Base-by-base conservation (phyloP, 2,113 vertebrate genomes). In the Rattus norvegicus region DNA sequence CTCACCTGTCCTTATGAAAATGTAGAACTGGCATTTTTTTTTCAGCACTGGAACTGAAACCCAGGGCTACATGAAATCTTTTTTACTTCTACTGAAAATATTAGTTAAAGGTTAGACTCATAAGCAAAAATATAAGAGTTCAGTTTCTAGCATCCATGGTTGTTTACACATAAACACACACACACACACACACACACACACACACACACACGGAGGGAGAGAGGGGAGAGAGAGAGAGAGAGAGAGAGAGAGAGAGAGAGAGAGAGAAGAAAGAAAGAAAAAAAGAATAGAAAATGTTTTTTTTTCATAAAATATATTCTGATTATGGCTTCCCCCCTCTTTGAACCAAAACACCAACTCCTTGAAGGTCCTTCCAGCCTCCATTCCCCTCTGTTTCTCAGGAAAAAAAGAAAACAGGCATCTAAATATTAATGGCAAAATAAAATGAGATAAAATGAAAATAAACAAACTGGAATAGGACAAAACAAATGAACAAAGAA, bases 1-100 rank as follows among this genome's bases (percentile, higher is more conserved):
- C 20, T 84, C 63, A 88, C 49, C n/a, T 92, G 49, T 88, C 28
- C 36, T 94, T 95, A 84, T 77, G 26, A 61, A 94, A 94, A 85
- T 67, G 54, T 52, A 93, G 61, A 22, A 67, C 10, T 67, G 7
- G 93, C 56, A 91, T 69, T 56, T 69, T 56, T 52, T n/a, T 73
- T 26, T 16, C 69, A 88, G 33, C 28, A 14, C 36, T 59, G 14
- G 13, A 11, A 54, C 7, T 39, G 13, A 49, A 56, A 88, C 49
- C 3, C 24, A 39, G 20, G 22, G 47, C 2, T 47, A 36, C 7
- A 52, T 26, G 20, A 8, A 81, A 24, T 11, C 47, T 81, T 20
- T 79, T 36, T 80, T 54, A 11, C 16, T n/a, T 81, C 11, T 59
- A n/a, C n/a, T n/a, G 14, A 81, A 59, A 67, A 67, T 28, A 67